Evolutionary conservation across 2,113 vertebrate species (phyloP).

Genomic region (Procavia capensis): DNA sequence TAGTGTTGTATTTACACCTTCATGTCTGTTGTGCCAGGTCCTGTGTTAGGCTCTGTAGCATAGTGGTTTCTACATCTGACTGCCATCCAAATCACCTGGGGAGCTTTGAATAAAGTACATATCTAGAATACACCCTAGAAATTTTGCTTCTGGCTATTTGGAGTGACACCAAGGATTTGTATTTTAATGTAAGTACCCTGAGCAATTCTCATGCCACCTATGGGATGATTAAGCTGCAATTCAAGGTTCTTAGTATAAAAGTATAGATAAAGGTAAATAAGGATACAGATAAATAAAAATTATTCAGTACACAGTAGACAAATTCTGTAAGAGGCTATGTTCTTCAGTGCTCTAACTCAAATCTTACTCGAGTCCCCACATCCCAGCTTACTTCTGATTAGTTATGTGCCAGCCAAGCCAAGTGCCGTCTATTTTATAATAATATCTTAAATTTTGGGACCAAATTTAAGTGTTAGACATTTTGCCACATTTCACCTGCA

Average conservation of each 20-base stretch:
- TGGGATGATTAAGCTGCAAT: not conserved
- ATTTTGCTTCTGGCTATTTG: slow-evolving; percentile 51
- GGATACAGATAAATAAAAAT: not conserved
- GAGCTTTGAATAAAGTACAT: slow-evolving; percentile 27
- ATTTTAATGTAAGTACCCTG: slow-evolving; percentile 20
- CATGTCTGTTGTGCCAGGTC: not conserved
- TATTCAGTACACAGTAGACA: not conserved
- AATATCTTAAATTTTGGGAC: not conserved
- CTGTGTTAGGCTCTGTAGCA: not conserved
- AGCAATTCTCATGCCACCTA: not conserved
- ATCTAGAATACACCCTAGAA: slow-evolving; percentile 35
- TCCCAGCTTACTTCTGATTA: slow-evolving; percentile 7
- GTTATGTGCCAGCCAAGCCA: no score
- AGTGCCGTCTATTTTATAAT: slow-evolving; percentile 30
- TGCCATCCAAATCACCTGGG: not conserved
- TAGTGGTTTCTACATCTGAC: slow-evolving; percentile 22
- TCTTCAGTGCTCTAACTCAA: not conserved
- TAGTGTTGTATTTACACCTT: not conserved
- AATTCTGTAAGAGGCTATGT: not conserved
- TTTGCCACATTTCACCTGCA: not conserved
- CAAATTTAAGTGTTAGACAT: not conserved
- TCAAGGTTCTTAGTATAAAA: not conserved
- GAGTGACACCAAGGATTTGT: slow-evolving; percentile 26
- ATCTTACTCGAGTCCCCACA: not conserved
- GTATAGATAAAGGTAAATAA: not conserved